Conservation (phyloP, 2,888 invertebrate species). For the Malacosoma neustria region DNA sequence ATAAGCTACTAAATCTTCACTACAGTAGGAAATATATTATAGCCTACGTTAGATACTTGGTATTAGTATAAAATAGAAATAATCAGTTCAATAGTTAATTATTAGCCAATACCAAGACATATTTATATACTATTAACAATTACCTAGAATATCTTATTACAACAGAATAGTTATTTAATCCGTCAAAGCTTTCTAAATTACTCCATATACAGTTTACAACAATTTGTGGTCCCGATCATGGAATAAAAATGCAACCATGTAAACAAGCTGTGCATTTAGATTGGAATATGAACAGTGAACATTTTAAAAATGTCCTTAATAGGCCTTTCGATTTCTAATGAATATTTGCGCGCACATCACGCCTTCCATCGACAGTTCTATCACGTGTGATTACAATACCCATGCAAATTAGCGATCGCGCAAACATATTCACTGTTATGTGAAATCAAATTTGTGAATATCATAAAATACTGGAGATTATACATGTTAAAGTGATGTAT, state of each 20-base stretch:
- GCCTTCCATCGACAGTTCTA: constrained; percentile 21
- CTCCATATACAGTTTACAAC: too few relatives aligned
- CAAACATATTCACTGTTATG: constrained; percentile 23
- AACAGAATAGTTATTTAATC: too few relatives aligned
- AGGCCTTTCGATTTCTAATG: constrained; percentile 32
- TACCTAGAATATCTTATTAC: too few relatives aligned
- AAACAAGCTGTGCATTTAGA: not conserved
- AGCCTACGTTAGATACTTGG: too few relatives aligned
- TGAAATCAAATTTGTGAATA: constrained; percentile 28
- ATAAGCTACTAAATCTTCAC: too few relatives aligned
- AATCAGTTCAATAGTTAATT: too few relatives aligned
- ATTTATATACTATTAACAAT: too few relatives aligned
- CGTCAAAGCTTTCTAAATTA: too few relatives aligned
- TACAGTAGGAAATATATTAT: too few relatives aligned
- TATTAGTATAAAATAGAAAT: too few relatives aligned
- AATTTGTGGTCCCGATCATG: not conserved
- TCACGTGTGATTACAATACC: constrained; percentile 30
- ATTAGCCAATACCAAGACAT: too few relatives aligned
- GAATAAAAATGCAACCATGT: not conserved
- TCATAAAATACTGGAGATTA: not conserved
- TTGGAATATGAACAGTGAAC: not conserved
- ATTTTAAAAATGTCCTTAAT: not conserved
- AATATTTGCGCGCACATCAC: constrained; percentile 31
- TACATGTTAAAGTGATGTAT: too few relatives aligned
- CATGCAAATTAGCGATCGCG: constrained; percentile 26